These are phyloP conservation scores for Daubentonia madagascariensis DNA, from an alignment of 2,113 vertebrate genomes.

Conservation along the genomic window DNA sequence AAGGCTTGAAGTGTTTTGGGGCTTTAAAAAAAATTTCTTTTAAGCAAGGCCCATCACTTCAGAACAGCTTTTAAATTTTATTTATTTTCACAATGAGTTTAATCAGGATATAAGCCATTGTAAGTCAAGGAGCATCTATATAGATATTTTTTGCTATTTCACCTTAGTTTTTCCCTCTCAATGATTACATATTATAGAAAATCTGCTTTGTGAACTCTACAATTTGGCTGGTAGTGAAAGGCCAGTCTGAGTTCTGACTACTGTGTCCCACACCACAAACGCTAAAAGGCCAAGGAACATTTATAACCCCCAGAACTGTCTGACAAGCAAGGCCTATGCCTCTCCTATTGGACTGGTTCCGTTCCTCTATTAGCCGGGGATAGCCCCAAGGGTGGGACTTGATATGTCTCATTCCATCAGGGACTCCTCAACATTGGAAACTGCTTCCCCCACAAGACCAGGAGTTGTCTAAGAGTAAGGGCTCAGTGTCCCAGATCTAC, in stretches of 20 bases:
- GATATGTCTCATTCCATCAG: neutral
- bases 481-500: neutral
- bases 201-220: neutral
- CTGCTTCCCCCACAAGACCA: neutral
- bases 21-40: too few species aligned
- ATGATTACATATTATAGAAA: neutral
- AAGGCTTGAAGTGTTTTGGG: too few species aligned
- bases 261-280: neutral
- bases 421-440: neutral
- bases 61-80: too few species aligned
- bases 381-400: neutral
- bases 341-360: neutral
- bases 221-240: neutral
- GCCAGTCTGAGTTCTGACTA: neutral
- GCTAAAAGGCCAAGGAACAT: neutral
- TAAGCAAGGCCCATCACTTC: too few species aligned
- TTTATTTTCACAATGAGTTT: neutral
- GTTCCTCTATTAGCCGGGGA: neutral
- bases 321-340: neutral
- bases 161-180: neutral
- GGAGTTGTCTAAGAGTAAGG: neutral
- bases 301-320: neutral
- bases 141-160: neutral
- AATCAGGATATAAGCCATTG: neutral
- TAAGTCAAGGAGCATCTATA: neutral